Percentiles rank a stretch among this genome's conserved stretches.
Conservation (phyloP, 2,797 vertebrate genomes). For the Gadopsis marmoratus region DNA sequence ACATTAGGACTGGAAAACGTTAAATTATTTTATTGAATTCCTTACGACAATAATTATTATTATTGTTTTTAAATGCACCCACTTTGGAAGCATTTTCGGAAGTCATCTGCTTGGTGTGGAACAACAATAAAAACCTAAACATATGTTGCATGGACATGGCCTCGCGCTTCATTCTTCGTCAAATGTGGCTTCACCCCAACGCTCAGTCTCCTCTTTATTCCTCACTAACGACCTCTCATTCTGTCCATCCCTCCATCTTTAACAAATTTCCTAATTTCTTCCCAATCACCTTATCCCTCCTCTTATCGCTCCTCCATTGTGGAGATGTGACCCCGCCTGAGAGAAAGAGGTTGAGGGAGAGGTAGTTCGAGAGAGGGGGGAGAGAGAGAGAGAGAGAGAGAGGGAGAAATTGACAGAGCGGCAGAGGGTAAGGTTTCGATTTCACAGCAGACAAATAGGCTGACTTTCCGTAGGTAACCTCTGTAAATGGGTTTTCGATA, state of each 20-base stretch:
- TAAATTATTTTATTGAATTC: background rate
- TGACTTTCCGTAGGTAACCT: conserved; percentile 77
- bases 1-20: background rate
- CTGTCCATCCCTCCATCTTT: conserved; percentile 53
- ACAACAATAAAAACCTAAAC: background rate
- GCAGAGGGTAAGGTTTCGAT: conserved; percentile 77
- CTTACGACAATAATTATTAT: too few relatives aligned
- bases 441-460: conserved; percentile 76
- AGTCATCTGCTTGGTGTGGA: background rate
- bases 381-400: background rate
- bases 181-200: conserved; percentile 29
- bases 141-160: background rate
- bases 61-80: background rate
- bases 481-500: conserved; percentile 81
- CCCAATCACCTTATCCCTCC: conserved; percentile 67
- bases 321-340: conserved; percentile 60
- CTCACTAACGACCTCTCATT: conserved; percentile 47
- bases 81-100: background rate
- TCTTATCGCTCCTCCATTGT: conserved; percentile 61
- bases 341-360: conserved; percentile 39
- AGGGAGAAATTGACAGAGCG: conserved; percentile 24
- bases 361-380: conserved; percentile 15
- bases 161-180: conserved; percentile 27
- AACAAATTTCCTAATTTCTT: conserved; percentile 74
- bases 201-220: conserved; percentile 46